Evolutionary conservation across 92 coral and sea anemone species (phyloP).

Genomic region (Bergia puertoricense): DNA sequence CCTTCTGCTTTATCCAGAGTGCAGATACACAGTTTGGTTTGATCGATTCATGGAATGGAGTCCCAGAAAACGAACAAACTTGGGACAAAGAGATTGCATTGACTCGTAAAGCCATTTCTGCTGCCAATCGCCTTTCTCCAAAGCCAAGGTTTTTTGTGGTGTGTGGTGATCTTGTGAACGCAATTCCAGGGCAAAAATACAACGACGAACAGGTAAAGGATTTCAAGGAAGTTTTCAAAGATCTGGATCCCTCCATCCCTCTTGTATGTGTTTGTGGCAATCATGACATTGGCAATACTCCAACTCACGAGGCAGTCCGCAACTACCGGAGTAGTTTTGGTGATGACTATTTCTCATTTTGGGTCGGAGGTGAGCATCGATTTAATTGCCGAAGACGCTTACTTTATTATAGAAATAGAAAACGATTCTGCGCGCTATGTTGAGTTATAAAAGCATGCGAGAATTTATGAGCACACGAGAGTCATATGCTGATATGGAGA

Average conservation of each 20-base stretch:
- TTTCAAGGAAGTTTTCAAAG: slow-evolving; percentile 84
- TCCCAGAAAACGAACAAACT: slow-evolving; percentile 75
- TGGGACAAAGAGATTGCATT: slow-evolving; percentile 89
- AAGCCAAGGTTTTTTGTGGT: slow-evolving; percentile 96
- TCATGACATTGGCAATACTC: slow-evolving; percentile 92
- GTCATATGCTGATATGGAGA: no score
- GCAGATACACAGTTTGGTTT: slow-evolving; percentile 97
- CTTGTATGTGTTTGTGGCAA: slow-evolving; percentile 97
- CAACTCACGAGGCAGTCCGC: slow-evolving; percentile 75
- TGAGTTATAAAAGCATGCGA: no score
- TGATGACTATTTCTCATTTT: slow-evolving; percentile 91
- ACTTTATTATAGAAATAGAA: not conserved
- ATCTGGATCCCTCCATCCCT: slow-evolving; percentile 87
- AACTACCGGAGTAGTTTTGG: slow-evolving; percentile 91
- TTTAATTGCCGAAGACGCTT: not conserved
- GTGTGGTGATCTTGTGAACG: slow-evolving; percentile 98
- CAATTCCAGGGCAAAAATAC: slow-evolving; percentile 76
- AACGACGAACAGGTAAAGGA: slow-evolving; percentile 90
- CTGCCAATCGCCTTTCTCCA: slow-evolving; percentile 85
- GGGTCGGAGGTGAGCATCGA: slow-evolving; percentile 92
- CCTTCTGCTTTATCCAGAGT: slow-evolving; percentile 92
- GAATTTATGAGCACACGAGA: no score
- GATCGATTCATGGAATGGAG: slow-evolving; percentile 92
- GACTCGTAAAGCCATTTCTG: slow-evolving; percentile 77
- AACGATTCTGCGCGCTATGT: no score